Conservation (phyloP, 1,140 invertebrate species). For the Calycopis cecrops region DNA sequence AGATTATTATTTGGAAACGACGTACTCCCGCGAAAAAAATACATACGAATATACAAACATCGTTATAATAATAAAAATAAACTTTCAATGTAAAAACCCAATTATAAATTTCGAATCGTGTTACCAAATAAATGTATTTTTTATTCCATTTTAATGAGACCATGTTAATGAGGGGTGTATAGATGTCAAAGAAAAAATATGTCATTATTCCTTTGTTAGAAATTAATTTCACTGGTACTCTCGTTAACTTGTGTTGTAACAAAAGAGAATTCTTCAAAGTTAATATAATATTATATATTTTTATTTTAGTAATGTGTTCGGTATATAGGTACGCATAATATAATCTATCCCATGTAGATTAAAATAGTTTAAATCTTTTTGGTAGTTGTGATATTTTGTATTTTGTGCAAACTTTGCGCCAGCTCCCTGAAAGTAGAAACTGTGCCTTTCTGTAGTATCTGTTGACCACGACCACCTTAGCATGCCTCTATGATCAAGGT, state of each 20-base stretch:
- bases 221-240: not conserved
- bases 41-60: not conserved
- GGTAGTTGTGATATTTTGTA: no score
- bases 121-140: not conserved
- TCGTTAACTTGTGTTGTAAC: not conserved
- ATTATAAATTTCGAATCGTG: not conserved
- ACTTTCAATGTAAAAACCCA: slow-evolving; percentile 2
- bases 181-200: slow-evolving; percentile 8
- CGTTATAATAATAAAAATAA: not conserved
- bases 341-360: no score
- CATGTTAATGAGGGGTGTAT: not conserved
- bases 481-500: no score
- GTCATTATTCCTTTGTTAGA: slow-evolving; percentile 7
- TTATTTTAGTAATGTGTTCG: no score
- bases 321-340: no score
- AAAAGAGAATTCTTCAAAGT: not conserved
- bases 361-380: no score
- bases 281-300: no score
- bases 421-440: no score
- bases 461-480: no score
- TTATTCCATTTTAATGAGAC: not conserved
- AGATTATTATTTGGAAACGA: slow-evolving; percentile 1
- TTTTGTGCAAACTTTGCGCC: no score
- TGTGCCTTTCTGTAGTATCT: no score
- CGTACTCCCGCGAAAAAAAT: not conserved